These are phyloP conservation scores for Aspiorhynchus laticeps DNA, from an alignment of 2,113 vertebrate species.

Conservation along the genomic window DNA sequence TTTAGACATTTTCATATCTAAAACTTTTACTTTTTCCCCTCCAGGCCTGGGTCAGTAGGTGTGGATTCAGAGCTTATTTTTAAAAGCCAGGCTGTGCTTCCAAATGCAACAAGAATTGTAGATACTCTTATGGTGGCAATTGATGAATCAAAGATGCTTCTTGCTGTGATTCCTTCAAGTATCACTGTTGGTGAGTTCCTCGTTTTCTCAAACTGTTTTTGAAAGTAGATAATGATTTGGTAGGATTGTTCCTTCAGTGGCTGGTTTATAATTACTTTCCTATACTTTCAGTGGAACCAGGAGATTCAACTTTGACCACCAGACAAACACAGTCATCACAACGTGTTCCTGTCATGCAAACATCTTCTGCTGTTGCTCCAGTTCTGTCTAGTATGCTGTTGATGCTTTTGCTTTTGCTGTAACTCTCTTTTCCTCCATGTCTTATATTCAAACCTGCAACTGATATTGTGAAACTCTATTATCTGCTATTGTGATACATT, in stretches of 20 bases:
- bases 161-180: neutral
- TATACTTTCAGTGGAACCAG: neutral
- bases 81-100: slow-evolving; percentile 5
- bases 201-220: neutral
- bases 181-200: neutral
- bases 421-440: neutral
- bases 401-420: neutral
- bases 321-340: neutral
- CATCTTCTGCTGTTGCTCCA: neutral
- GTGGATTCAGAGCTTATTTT: slow-evolving; percentile 27
- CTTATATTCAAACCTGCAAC: neutral
- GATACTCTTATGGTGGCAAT: neutral
- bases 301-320: neutral
- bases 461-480: neutral
- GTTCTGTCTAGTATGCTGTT: neutral
- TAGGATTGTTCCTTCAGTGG: neutral
- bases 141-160: neutral
- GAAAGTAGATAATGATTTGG: neutral
- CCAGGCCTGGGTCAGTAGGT: neutral
- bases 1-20: neutral
- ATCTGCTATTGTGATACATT: neutral
- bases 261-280: neutral
- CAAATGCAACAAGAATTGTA: neutral
- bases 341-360: neutral
- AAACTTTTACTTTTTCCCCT: neutral